A percentile compares a stretch with the other conserved stretches of the same genome.
Evolutionary conservation across 2,888 invertebrate species (phyloP).

Genomic region (Drosophila neonasuta): DNA sequence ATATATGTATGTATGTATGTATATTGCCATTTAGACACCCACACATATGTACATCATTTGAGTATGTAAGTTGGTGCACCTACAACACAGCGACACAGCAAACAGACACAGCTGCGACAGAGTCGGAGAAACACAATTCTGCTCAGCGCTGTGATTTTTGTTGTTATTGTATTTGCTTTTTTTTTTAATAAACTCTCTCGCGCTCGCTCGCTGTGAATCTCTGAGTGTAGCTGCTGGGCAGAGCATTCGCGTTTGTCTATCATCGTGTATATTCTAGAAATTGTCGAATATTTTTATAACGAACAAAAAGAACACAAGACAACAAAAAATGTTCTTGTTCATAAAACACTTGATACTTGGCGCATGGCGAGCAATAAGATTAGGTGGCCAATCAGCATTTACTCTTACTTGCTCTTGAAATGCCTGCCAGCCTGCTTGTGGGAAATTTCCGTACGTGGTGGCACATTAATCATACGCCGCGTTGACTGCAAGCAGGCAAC

Average conservation of each 20-base stretch:
- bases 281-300: conserved; percentile 57
- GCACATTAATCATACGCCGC: conserved; percentile 62
- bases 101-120: conserved; percentile 37
- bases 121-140: conserved; percentile 34
- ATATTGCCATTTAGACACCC: conserved; percentile 38
- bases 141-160: conserved; percentile 16
- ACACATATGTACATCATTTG: conserved; percentile 38
- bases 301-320: conserved; percentile 20
- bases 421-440: conserved; percentile 5
- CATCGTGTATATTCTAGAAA: conserved; percentile 66
- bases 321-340: conserved; percentile 41
- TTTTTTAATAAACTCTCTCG: conserved; percentile 10
- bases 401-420: conserved; percentile 7
- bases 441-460: conserved; percentile 50
- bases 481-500: conserved; percentile 17
- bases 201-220: neutral
- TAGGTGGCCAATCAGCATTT: conserved; percentile 53
- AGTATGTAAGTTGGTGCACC: conserved; percentile 36
- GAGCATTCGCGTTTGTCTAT: conserved; percentile 57
- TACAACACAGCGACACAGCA: conserved; percentile 42
- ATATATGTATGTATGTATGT: neutral
- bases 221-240: conserved; percentile 5
- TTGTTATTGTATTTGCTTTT: neutral
- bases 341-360: conserved; percentile 49
- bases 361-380: conserved; percentile 50